A percentile compares a stretch with the other conserved stretches of the same genome.
phyloP scores from a whole-genome alignment of 2,797 vertebrate species.

The Alfaro cultratus region DNA sequence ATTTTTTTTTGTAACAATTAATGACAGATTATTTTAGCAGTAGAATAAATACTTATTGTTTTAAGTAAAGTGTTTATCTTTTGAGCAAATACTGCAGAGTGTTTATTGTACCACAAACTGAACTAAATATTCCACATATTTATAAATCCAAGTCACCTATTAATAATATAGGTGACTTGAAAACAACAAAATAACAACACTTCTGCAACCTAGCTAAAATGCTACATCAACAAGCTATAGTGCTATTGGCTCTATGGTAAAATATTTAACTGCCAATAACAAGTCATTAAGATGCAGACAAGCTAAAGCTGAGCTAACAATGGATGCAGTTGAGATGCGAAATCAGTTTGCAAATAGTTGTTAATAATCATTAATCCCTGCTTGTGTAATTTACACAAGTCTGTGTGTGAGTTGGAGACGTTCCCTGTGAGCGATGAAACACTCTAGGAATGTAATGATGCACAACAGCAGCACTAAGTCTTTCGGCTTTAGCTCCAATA shows the following conservation, averaged over 20 bases:
- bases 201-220: not conserved
- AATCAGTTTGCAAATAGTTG: not conserved
- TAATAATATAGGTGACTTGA: not conserved
- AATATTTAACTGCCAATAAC: not conserved
- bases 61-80: not conserved
- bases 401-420: not conserved
- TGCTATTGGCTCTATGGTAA: not conserved
- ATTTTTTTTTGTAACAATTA: too few species aligned
- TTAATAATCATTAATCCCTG: constrained; percentile 1
- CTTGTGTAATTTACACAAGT: not conserved
- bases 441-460: not conserved
- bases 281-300: not conserved
- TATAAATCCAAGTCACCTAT: not conserved
- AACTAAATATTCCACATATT: not conserved
- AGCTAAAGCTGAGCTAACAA: not conserved
- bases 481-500: not conserved
- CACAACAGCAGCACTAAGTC: not conserved
- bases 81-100: not conserved
- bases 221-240: not conserved
- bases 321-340: not conserved
- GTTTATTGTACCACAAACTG: not conserved
- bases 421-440: not conserved
- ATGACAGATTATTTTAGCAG: too few species aligned
- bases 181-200: not conserved
- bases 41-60: too few species aligned